A percentile compares a stretch with the other conserved stretches of the same genome.
Conservation (phyloP, 2,113 vertebrate species). For the Setophaga kirtlandii region DNA sequence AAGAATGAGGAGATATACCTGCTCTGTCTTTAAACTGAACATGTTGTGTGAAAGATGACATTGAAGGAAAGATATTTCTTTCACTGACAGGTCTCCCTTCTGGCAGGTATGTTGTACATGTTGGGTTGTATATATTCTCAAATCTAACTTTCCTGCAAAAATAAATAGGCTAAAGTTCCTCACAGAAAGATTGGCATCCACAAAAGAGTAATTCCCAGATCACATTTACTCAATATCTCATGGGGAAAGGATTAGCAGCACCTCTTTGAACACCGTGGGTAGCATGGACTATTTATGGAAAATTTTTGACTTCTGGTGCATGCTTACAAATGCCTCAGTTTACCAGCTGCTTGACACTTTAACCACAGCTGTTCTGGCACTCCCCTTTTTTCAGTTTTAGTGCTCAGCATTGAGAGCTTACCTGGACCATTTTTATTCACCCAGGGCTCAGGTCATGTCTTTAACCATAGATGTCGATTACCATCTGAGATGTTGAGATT, state of each 20-base stretch:
- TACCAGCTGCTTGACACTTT: not conserved
- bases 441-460: not conserved
- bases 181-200: not conserved
- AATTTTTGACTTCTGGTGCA: not conserved
- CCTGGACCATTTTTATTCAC: not conserved
- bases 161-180: not conserved
- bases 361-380: not conserved
- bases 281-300: not conserved
- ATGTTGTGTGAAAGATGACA: not conserved
- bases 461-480: not conserved
- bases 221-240: not conserved
- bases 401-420: not conserved
- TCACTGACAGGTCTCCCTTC: not conserved
- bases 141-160: not conserved
- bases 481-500: not conserved
- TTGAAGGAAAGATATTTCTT: not conserved
- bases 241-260: not conserved
- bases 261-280: not conserved
- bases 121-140: not conserved
- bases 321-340: not conserved
- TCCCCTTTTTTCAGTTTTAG: not conserved
- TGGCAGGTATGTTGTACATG: rapidly evolving
- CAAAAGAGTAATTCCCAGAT: not conserved
- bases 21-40: not conserved
- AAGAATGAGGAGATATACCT: not conserved